Evolutionary conservation across 2,113 vertebrate genomes (phyloP), one percentile per base, ranked within the genome.

Genomic region (Cyrtonyx montezumae): DNA sequence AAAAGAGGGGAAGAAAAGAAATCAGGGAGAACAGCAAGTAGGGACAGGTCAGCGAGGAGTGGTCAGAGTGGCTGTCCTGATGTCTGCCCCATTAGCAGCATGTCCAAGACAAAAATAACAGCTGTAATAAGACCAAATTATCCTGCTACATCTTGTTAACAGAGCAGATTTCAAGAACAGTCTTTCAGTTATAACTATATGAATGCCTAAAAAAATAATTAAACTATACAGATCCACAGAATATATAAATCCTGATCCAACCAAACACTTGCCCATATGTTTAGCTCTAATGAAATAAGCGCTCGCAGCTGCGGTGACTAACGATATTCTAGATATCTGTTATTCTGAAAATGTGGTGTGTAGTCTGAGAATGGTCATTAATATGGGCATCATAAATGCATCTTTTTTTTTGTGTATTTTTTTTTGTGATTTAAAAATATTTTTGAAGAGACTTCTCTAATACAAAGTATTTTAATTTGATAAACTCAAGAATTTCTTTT

Each of bases 241-340:
- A 87, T 51, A n/a, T 49, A 88, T 71, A 93, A 90, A 91, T 78
- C 62, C 48, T 2, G 2, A 88, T 93, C 83, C 80, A 90, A 79
- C 62, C 63, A 84, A 95, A 91, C 40, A 70, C 46, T 95, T 88
- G 21, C n/a, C 89, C 76, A 71, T 92, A 87, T 96, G 86, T 46
- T 95, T 90, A 66, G 48, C 58, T 92, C 63, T 94, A 93, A 94
- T 88, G 87, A 36, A 80, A 87, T 80, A 93, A 93, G 80, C 70
- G 79, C 51, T 88, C 74, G 48, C 95, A 95, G 76, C 34, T 95
- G 90, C 77, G 91, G 76, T 88, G 85, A 74, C 46, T 95, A 88
- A 91, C 90, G 76, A 82, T 61, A 86, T 75, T 83, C 37, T 86
- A 88, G 68, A 73, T 78, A 34, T 63, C 76, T 91, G 42, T 79